Evolutionary conservation across 2,113 vertebrate species (phyloP), one percentile per base, ranked within the genome.

Genomic region (Egretta garzetta): DNA sequence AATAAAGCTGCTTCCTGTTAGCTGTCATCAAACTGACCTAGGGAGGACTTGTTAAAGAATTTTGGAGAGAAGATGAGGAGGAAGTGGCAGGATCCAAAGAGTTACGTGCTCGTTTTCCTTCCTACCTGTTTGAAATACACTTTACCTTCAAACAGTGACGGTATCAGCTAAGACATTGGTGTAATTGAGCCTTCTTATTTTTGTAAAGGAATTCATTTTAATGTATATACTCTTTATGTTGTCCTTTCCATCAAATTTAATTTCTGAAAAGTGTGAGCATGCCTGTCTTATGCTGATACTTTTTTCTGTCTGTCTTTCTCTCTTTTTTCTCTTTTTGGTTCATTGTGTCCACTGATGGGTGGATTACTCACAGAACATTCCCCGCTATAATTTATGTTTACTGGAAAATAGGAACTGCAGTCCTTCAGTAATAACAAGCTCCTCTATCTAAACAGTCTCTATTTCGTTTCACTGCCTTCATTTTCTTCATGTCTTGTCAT

Each of bases 181-280:
- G 41, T 91, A 96, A 95, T 58, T 72, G 62, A 94, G 37, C 23
- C 32, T 86, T 86, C 60, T 79, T 95, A 64, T 60, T 96, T 90
- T 91, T 75, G n/a, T 91, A 24, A 97, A 95, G 45, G 72, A 94
- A 83, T 81, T 73, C 11, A 88, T 85, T 88, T 84, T 75, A 76
- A 92, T 93, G 93, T 95, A 94, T 95, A 82, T 95, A 76, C 35
- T 94, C 71, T 11, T 2, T 95, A 73, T 32, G 9, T 84, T 96
- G 77, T 94, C 83, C 56, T 98, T 97, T 97, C 80, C 77, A 77
- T 81, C 82, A 96, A 91, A 74, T 80, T 90, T 83, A 77, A 64
- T 93, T 97, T 91, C 47, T 93, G 80, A 95, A 90, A 96, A 70
- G 80, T 74, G 76, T 97, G 74, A 96, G 77, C 96, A 71, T 95